phyloP scores from a whole-genome alignment of 2,113 vertebrate species.

The Saimiri boliviensis region DNA sequence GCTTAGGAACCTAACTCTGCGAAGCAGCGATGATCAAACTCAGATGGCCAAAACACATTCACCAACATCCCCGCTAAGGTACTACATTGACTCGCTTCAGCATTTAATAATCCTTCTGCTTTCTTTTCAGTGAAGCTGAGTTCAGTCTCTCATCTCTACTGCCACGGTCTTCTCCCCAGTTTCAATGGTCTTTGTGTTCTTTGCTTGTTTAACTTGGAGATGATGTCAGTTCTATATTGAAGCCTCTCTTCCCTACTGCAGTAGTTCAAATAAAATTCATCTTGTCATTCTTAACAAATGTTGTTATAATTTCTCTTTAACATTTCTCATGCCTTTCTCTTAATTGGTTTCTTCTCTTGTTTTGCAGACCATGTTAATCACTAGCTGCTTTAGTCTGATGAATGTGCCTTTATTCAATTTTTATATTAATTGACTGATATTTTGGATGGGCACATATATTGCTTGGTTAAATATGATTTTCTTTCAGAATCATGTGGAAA shows the following conservation, averaged over 20 bases:
- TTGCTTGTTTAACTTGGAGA: not conserved
- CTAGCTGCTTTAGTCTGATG: not conserved
- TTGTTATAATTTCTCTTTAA: not conserved
- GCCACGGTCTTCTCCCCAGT: not conserved
- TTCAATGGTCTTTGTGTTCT: not conserved
- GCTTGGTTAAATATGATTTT: constrained; percentile 25
- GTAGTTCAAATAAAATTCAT: not conserved
- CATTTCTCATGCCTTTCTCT: not conserved
- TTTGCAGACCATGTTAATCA: not conserved
- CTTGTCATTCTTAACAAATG: not conserved
- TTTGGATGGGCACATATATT: not conserved
- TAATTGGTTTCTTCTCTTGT: not conserved
- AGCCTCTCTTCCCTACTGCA: not conserved
- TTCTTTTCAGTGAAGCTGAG: not conserved
- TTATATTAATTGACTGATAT: not conserved
- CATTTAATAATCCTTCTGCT: not conserved
- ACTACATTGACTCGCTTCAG: not conserved
- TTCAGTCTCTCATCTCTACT: not conserved
- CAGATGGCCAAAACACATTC: not conserved
- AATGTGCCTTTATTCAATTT: not conserved
- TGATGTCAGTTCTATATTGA: not conserved
- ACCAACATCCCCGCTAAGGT: not conserved
- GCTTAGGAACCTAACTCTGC: not conserved
- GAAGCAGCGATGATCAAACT: not conserved
- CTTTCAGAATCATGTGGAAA: not conserved